A percentile compares a stretch with the other conserved stretches of the same genome.
Evolutionary conservation across 2,797 vertebrate species (phyloP).

Genomic region (Sus cebifrons): DNA sequence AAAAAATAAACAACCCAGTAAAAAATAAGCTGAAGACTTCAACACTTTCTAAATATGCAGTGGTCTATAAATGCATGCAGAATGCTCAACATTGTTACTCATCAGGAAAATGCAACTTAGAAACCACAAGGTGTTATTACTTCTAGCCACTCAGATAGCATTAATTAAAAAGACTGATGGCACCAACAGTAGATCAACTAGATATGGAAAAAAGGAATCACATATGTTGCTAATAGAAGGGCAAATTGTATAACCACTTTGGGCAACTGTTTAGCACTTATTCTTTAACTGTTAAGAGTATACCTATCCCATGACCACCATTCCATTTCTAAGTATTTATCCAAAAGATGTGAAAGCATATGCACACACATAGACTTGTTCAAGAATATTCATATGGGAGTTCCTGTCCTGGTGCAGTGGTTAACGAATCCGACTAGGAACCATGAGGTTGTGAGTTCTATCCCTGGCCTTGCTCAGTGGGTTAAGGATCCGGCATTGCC

Average conservation of each 20-base stretch:
- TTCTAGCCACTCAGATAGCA: neutral
- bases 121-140: neutral
- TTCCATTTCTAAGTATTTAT: constrained; percentile 1
- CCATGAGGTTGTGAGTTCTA: too few relatives aligned
- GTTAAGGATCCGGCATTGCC: too few relatives aligned
- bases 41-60: neutral
- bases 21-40: neutral
- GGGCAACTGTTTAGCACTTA: neutral
- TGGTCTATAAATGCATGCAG: neutral
- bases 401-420: too few relatives aligned
- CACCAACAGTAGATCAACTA: neutral
- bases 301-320: neutral
- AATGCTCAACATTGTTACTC: neutral
- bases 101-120: neutral
- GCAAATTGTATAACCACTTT: neutral
- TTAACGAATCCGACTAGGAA: too few relatives aligned
- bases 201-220: neutral
- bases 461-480: too few relatives aligned
- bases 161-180: neutral
- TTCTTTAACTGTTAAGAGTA: neutral
- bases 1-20: constrained; percentile 1
- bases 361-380: neutral
- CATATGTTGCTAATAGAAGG: neutral
- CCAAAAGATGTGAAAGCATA: neutral
- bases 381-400: neutral